Percentiles rank a stretch among this genome's conserved stretches.
Conservation (phyloP, 2,888 invertebrate species). For the Orchesella flavescens region DNA sequence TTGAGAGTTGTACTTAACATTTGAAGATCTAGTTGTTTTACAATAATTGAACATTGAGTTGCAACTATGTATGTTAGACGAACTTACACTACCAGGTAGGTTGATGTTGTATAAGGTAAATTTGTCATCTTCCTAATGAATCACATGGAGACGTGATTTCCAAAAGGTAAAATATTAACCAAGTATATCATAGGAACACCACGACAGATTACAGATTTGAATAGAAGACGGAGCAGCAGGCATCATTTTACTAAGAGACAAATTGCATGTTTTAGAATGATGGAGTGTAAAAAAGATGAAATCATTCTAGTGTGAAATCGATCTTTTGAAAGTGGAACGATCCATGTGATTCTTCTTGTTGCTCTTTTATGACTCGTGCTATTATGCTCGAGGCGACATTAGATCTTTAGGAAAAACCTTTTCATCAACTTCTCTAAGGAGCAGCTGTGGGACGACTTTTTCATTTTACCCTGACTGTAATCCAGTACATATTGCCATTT, state of each 20-base stretch:
- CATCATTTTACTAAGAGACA: slow-evolving; percentile 15
- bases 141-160: too few species aligned
- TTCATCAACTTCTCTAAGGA: slow-evolving; percentile 1
- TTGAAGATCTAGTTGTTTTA: too few species aligned
- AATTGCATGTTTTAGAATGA: slow-evolving; percentile 31
- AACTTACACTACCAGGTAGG: too few species aligned
- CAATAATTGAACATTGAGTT: not conserved
- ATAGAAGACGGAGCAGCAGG: not conserved
- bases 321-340: slow-evolving; percentile 67
- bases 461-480: not conserved
- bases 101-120: too few species aligned
- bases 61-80: too few species aligned
- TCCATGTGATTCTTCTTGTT: slow-evolving; percentile 51
- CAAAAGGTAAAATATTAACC: too few species aligned
- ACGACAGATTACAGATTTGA: too few species aligned
- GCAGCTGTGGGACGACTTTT: slow-evolving; percentile 24
- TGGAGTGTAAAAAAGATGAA: slow-evolving; percentile 49
- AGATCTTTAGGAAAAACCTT: slow-evolving; percentile 25
- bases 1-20: too few species aligned
- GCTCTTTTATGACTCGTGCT: slow-evolving; percentile 70
- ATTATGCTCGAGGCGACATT: slow-evolving; percentile 59
- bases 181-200: too few species aligned
- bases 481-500: slow-evolving; percentile 15
- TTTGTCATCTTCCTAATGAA: too few species aligned
- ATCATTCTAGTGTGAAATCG: slow-evolving; percentile 71